Conservation (phyloP, 2,797 vertebrate genomes). For the Pipistrellus kuhlii region DNA sequence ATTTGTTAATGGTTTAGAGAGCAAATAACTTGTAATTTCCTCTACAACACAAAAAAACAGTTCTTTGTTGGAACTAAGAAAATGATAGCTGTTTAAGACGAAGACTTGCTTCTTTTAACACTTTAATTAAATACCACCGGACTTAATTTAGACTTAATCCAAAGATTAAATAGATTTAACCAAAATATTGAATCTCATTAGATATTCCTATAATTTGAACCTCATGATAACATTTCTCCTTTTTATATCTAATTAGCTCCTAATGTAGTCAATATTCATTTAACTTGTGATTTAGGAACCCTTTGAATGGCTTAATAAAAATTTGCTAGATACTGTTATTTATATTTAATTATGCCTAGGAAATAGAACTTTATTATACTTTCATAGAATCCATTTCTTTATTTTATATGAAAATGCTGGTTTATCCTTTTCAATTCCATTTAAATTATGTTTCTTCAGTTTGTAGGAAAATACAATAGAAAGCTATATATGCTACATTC, state of each 20-base stretch:
- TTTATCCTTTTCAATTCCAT: constrained; percentile 60
- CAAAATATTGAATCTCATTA: constrained; percentile 45
- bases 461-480: constrained; percentile 48
- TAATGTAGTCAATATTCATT: neutral
- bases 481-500: constrained; percentile 18
- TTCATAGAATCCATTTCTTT: constrained; percentile 40
- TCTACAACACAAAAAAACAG: neutral
- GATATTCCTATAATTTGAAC: constrained; percentile 27
- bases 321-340: constrained; percentile 25
- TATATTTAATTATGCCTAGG: neutral
- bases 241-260: constrained; percentile 43
- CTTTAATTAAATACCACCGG: constrained; percentile 6
- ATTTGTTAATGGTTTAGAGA: constrained; percentile 35
- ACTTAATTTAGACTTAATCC: constrained; percentile 50
- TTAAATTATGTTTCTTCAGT: constrained; percentile 59
- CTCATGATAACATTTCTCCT: constrained; percentile 29
- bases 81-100: constrained; percentile 36
- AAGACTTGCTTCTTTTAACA: constrained; percentile 4
- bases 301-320: constrained; percentile 54
- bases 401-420: constrained; percentile 53
- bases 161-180: constrained; percentile 11
- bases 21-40: constrained; percentile 29
- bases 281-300: constrained; percentile 37
- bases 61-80: constrained; percentile 58
- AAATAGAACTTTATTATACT: constrained; percentile 54